Base-by-base conservation (phyloP, 2,888 invertebrate genomes). In the Melinaea marsaeus region DNA sequence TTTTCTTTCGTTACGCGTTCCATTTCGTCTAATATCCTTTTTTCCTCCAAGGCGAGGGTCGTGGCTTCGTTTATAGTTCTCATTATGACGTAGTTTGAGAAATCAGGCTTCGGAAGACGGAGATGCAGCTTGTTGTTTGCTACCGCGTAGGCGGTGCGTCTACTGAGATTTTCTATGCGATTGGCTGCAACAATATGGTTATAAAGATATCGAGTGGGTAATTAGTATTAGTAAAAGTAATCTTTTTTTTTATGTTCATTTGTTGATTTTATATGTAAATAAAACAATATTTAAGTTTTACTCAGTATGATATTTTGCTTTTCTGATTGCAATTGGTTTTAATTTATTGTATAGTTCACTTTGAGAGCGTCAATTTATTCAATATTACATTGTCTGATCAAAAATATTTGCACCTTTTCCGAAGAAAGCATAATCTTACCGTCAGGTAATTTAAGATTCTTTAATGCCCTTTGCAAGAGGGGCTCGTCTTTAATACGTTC, bases 31-130 rank as follows among this genome's bases (percentile, higher is more conserved):
- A 83, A 64, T 58, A 93, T 92, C 61, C 85, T 85, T 75, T 90
- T 90, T 71, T 92, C 91, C 75, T 90, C 89, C 71, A 91, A 77
- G 0, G 93, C 87, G 7, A 93, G 78, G 0, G 87, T 83, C 1
- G 95, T 88, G 0, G 93, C 94, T 64, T 93, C 92, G 76, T 96
- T 95, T 60, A 97, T 94, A 0, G 94, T 92, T 57, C 94, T 92
- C 87, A 97, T 92, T 0, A 97, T 83, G 0, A 94, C 94, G 81
- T 94, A 96, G 77, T 94, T 94, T 0, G 79, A 73, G 63, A 77
- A 81, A 22, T 84, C 77, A 0, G 76, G 75, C 6, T 80, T 72
- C 0, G 90, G 88, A 0, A 89, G 67, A 0, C 87, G 78, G 0
- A 91, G 78, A 0, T 80, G 77, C 0, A 91, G 74, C 7, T 75